Evolutionary conservation across 2,113 vertebrate genomes (phyloP).

Genomic region (Garra rufa): DNA sequence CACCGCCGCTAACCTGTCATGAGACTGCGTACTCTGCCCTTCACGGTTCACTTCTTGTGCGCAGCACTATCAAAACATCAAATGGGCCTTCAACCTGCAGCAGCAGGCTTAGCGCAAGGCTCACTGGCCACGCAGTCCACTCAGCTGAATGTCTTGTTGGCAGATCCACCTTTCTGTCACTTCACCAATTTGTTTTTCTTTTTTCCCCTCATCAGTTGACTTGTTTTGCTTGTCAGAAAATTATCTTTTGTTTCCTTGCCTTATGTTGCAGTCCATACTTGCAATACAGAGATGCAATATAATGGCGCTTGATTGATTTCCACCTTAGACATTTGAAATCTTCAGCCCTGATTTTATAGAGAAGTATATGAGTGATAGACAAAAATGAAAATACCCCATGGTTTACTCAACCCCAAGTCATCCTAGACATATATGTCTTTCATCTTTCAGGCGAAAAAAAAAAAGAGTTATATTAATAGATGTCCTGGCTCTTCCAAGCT

Average conservation of each 20-base stretch:
- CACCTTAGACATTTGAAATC: background rate
- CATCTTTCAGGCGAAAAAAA: no score
- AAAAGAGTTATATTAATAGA: no score
- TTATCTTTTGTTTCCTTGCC: background rate
- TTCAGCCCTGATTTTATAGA: background rate
- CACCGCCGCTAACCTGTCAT: conserved; percentile 19
- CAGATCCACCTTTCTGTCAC: conserved; percentile 11
- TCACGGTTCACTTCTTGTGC: conserved; percentile 41
- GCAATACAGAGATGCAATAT: background rate
- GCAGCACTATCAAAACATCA: conserved; percentile 15
- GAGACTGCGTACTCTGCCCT: conserved; percentile 38
- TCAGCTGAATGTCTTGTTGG: background rate
- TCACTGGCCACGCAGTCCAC: background rate
- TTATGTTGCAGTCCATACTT: background rate
- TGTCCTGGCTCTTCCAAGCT: no score
- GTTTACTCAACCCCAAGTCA: no score
- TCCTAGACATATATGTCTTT: no score
- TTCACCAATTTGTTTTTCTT: background rate
- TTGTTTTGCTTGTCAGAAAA: background rate
- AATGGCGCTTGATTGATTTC: background rate
- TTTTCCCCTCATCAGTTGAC: background rate
- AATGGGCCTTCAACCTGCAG: conserved; percentile 11
- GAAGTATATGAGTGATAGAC: background rate
- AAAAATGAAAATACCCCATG: no score
- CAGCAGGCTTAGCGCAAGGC: background rate